Conservation (phyloP, 2,113 vertebrate genomes). For the Myiagra hebetior region DNA sequence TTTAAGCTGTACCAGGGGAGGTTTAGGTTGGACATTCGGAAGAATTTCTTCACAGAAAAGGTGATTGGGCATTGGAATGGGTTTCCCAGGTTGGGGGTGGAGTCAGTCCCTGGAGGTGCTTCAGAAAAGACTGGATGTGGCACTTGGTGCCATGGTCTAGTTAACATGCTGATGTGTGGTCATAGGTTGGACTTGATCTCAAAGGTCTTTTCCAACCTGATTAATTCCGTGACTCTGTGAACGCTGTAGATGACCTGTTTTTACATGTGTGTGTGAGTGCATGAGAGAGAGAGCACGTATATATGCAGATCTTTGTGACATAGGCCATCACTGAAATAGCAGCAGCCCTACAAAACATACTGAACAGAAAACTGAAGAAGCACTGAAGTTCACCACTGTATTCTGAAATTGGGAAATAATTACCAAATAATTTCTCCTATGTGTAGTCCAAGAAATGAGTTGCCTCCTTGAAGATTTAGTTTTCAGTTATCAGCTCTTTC, state of each 20-base stretch:
- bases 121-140: not conserved
- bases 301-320: not conserved
- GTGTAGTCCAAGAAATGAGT: not conserved
- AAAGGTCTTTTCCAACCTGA: not conserved
- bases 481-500: not conserved
- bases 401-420: not conserved
- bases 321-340: not conserved
- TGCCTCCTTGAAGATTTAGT: not conserved
- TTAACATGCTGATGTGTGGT: not conserved
- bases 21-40: not conserved
- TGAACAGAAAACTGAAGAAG: not conserved
- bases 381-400: not conserved
- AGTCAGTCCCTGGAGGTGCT: not conserved
- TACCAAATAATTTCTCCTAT: not conserved
- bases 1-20: not conserved
- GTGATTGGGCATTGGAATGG: not conserved
- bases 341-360: not conserved
- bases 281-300: not conserved
- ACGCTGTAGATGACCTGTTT: not conserved
- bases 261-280: rapidly evolving
- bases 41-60: not conserved
- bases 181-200: not conserved
- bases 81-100: rapidly evolving
- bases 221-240: not conserved
- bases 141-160: no score